phyloP scores from a whole-genome alignment of 2,113 vertebrate genomes.

The Cathartes aura region DNA sequence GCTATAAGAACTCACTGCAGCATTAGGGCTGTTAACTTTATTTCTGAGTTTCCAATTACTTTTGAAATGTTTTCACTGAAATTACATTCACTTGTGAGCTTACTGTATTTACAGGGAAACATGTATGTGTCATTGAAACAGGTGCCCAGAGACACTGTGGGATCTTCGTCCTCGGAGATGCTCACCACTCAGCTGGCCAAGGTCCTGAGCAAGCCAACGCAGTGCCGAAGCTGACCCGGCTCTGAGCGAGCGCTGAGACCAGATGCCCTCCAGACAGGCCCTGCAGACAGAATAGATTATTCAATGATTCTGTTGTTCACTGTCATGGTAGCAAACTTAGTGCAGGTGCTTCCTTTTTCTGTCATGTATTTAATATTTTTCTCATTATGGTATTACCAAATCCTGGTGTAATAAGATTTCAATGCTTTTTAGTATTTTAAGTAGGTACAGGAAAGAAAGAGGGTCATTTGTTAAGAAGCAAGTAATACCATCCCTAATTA shows the following conservation, averaged over 20 bases:
- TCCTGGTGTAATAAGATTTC: neutral
- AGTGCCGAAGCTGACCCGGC: neutral
- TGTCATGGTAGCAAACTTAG: conserved; percentile 53
- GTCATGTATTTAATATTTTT: conserved; percentile 36
- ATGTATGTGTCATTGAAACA: neutral
- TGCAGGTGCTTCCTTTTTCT: conserved; percentile 52
- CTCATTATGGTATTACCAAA: conserved; percentile 6
- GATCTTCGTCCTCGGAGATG: neutral
- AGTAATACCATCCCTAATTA: neutral
- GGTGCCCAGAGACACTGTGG: neutral
- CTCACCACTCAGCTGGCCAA: neutral
- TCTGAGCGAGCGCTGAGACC: neutral
- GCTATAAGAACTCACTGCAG: neutral
- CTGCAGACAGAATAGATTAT: conserved; percentile 2
- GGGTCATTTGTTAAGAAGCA: conserved; percentile 3
- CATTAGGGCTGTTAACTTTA: neutral
- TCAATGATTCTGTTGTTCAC: conserved; percentile 17
- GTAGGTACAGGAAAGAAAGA: neutral
- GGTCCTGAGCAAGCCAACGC: neutral
- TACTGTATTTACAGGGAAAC: neutral
- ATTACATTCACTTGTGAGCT: neutral
- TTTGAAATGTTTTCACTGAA: neutral
- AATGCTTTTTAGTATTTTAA: conserved; percentile 6
- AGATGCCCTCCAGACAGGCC: conserved; percentile 49
- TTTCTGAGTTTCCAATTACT: neutral